Conservation (phyloP, 2,888 invertebrate species). For the Perizoma flavofasciatum region DNA sequence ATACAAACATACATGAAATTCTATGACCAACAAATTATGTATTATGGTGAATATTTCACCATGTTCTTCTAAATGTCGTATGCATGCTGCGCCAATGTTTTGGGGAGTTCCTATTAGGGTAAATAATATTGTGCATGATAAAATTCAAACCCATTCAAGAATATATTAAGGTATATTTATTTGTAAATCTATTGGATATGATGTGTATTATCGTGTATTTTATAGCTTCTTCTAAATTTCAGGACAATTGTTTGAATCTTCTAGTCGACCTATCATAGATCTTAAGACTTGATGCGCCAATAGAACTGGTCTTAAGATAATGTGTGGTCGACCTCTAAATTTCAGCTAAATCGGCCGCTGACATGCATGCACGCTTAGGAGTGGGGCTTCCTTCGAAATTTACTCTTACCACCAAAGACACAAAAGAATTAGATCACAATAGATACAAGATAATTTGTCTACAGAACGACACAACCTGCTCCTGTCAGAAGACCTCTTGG, state of each 20-base stretch:
- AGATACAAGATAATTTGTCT: slow-evolving; percentile 53
- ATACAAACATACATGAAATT: too few species aligned
- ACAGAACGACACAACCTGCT: slow-evolving; percentile 70
- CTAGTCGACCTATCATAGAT: slow-evolving; percentile 12
- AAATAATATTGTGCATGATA: slow-evolving; percentile 3
- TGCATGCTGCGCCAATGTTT: background rate
- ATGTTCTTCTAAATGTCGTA: too few species aligned
- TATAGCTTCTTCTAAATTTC: slow-evolving; percentile 23
- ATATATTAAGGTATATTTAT: slow-evolving; percentile 6
- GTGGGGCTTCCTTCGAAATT: slow-evolving; percentile 41
- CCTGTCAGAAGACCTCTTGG: slow-evolving; percentile 60
- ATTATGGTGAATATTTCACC: too few species aligned
- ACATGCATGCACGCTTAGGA: slow-evolving; percentile 38
- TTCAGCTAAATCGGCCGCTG: slow-evolving; percentile 24
- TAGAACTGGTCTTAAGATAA: slow-evolving; percentile 4
- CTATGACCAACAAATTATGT: too few species aligned
- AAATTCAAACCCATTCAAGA: slow-evolving; percentile 24
- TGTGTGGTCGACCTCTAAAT: slow-evolving; percentile 29
- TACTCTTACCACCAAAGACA: slow-evolving; percentile 40
- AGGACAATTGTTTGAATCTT: slow-evolving; percentile 14
- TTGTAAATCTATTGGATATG: slow-evolving; percentile 7
- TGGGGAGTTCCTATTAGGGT: background rate
- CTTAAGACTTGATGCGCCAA: background rate
- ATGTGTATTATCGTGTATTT: slow-evolving; percentile 10
- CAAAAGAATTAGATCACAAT: slow-evolving; percentile 43